These are phyloP conservation scores for Hestina assimilis DNA, from an alignment of 1,140 invertebrate genomes.

Conservation along the genomic window DNA sequence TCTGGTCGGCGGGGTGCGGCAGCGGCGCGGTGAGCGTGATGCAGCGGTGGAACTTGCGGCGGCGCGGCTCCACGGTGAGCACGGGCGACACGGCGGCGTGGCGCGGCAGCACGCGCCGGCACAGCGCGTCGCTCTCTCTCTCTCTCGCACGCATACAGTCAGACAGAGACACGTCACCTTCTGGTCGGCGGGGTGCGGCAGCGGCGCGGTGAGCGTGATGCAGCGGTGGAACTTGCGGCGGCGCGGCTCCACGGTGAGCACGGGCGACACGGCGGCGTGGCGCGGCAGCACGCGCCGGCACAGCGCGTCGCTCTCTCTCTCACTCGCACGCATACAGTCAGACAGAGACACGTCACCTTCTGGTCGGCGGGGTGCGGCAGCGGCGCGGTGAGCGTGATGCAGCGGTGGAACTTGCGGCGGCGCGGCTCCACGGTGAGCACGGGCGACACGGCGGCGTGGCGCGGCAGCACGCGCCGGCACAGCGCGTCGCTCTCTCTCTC, in stretches of 20 bases:
- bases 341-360: too few relatives aligned
- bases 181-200: too few relatives aligned
- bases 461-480: constrained; percentile 90
- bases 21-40: constrained; percentile 97
- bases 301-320: too few relatives aligned
- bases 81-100: constrained; percentile 96
- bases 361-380: constrained; percentile 83
- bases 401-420: constrained; percentile 96
- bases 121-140: constrained; percentile 89
- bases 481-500: constrained; percentile 90
- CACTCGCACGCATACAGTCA: too few relatives aligned
- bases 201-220: too few relatives aligned
- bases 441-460: constrained; percentile 93
- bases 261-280: constrained; percentile 94
- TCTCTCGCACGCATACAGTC: too few relatives aligned
- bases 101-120: constrained; percentile 89
- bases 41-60: constrained; percentile 97
- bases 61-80: constrained; percentile 96
- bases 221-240: constrained; percentile 98
- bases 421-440: constrained; percentile 98
- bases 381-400: constrained; percentile 96
- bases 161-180: too few relatives aligned
- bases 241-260: constrained; percentile 97
- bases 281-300: constrained; percentile 85
- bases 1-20: constrained; percentile 80